Conservation (phyloP, 2,797 vertebrate species). For the Oreortyx pictus region DNA sequence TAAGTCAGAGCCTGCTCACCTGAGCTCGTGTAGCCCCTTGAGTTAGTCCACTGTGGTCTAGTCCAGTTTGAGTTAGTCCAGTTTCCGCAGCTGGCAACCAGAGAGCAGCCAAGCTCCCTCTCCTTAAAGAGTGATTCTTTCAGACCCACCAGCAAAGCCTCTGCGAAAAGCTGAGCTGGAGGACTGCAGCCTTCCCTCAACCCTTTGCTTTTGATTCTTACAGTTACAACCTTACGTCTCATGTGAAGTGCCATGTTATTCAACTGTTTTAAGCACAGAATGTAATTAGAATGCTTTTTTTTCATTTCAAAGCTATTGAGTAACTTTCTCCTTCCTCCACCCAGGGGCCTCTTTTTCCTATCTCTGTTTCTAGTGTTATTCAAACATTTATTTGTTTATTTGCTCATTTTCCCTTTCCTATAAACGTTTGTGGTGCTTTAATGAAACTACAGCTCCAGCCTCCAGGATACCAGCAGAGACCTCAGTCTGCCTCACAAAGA, state of each 20-base stretch:
- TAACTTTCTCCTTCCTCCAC: background rate
- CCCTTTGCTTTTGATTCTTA: background rate
- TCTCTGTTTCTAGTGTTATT: conserved; percentile 14
- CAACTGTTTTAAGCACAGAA: conserved; percentile 51
- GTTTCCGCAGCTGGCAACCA: background rate
- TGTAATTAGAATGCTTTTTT: conserved; percentile 39
- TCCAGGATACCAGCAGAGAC: background rate
- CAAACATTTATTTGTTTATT: background rate
- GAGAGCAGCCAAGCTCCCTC: background rate
- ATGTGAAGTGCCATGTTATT: conserved; percentile 30
- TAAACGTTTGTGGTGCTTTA: background rate
- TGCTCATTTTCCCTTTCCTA: background rate
- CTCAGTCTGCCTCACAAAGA: background rate
- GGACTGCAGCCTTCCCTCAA: background rate
- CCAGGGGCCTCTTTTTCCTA: conserved; percentile 15
- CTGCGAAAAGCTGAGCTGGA: background rate
- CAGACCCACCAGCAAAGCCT: background rate
- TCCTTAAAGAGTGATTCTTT: background rate
- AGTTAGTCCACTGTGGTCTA: background rate
- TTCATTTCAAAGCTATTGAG: background rate
- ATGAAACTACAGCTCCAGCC: background rate
- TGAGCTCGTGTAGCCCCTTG: background rate
- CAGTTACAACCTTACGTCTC: background rate
- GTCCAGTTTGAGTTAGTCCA: background rate
- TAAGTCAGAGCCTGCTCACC: background rate